These are phyloP conservation scores for Trachelus tabidus DNA, from an alignment of 2,888 invertebrate species.

Conservation along the genomic window DNA sequence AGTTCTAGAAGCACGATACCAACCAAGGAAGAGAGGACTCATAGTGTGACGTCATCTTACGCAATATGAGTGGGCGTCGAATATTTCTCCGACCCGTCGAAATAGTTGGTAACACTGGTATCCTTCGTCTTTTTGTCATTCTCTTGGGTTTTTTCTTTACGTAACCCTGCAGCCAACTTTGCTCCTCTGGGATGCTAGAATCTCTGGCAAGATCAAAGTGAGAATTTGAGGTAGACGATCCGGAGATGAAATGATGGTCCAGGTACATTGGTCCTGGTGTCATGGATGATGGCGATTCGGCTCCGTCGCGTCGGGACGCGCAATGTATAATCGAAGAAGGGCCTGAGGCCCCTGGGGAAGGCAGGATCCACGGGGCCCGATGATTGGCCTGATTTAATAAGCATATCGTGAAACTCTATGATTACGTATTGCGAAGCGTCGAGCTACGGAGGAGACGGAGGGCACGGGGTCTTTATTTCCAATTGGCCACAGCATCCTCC, in stretches of 20 bases:
- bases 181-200: not conserved
- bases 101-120: not conserved
- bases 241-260: not conserved
- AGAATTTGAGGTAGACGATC: not conserved
- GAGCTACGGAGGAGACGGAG: slow-evolving; percentile 38
- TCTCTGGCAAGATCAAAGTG: not conserved
- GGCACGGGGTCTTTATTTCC: slow-evolving; percentile 47
- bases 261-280: not conserved
- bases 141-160: not conserved
- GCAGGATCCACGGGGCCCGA: slow-evolving; percentile 4
- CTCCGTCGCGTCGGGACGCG: not conserved
- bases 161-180: not conserved
- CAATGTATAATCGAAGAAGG: slow-evolving; percentile 8
- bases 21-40: not conserved
- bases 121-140: not conserved
- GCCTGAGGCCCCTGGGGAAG: slow-evolving; percentile 13
- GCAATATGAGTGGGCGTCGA: not conserved
- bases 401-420: slow-evolving; percentile 53
- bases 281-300: not conserved
- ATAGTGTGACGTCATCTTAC: not conserved
- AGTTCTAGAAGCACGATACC: not conserved
- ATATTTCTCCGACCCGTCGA: not conserved
- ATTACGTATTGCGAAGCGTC: slow-evolving; percentile 36
- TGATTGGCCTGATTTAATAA: slow-evolving; percentile 49
- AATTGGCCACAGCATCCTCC: slow-evolving; percentile 43